Conservation (phyloP, 2,797 vertebrate species). For the Rhynchonycteris naso region DNA sequence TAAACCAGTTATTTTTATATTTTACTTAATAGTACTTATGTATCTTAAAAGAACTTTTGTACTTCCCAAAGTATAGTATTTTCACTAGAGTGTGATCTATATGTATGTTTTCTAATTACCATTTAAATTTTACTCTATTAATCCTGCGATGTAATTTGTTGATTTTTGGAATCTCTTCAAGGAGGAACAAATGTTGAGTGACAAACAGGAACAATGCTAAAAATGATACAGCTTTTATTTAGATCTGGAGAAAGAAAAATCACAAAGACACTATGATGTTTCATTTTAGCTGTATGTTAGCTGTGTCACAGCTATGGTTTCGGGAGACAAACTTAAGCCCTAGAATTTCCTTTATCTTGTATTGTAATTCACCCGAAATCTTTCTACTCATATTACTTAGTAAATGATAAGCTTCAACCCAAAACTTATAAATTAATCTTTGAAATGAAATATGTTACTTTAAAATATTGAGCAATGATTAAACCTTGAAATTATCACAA, state of each 20-base stretch:
- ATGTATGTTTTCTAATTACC: constrained; percentile 51
- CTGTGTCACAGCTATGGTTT: not conserved
- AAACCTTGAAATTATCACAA: constrained; percentile 80
- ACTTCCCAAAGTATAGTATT: constrained; percentile 56
- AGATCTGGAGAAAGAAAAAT: constrained; percentile 45
- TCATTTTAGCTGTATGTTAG: constrained; percentile 43
- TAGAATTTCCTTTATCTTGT: constrained; percentile 34
- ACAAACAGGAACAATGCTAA: constrained; percentile 61
- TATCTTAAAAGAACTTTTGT: constrained; percentile 58
- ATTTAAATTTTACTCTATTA: constrained; percentile 32
- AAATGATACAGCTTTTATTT: constrained; percentile 57
- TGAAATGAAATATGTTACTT: constrained; percentile 83
- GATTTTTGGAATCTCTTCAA: constrained; percentile 47
- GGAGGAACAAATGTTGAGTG: constrained; percentile 60
- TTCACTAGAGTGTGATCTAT: constrained; percentile 49
- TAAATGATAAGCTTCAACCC: constrained; percentile 51
- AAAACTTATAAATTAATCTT: constrained; percentile 62
- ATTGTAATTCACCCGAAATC: constrained; percentile 32
- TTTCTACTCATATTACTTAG: constrained; percentile 32
- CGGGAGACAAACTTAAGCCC: constrained; percentile 39
- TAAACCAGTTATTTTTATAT: constrained; percentile 42
- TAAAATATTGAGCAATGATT: constrained; percentile 53
- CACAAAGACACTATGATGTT: constrained; percentile 58
- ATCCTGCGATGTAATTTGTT: constrained; percentile 41
- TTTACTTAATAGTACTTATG: constrained; percentile 65